These are phyloP conservation scores for Nerophis lumbriciformis DNA, from an alignment of 2,113 vertebrate species.

Conservation along the genomic window DNA sequence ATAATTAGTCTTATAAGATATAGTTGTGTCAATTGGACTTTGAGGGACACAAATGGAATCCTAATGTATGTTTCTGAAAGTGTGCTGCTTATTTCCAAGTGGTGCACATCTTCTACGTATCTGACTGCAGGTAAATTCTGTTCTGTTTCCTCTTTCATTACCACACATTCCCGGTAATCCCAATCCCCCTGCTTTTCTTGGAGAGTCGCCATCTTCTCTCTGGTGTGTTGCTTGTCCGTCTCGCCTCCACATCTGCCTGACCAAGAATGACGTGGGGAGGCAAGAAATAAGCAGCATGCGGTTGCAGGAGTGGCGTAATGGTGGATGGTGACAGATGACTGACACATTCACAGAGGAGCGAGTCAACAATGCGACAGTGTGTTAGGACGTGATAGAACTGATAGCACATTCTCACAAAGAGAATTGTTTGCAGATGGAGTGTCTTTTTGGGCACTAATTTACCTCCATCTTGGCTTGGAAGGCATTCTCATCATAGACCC, in stretches of 20 bases:
- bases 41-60: no score
- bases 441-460: constrained; percentile 43
- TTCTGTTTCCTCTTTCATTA: constrained; percentile 13
- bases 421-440: constrained; percentile 27
- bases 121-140: not conserved
- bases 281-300: not conserved
- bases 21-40: no score
- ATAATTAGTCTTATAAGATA: no score
- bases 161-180: constrained; percentile 39
- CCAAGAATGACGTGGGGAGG: constrained; percentile 50
- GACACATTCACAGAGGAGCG: constrained; percentile 54
- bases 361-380: constrained; percentile 44
- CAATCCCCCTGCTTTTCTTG: constrained; percentile 19
- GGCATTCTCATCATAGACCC: constrained; percentile 6
- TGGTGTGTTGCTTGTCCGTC: not conserved
- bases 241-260: constrained; percentile 33
- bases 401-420: not conserved
- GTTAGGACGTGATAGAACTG: constrained; percentile 27
- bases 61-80: no score
- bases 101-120: constrained; percentile 7
- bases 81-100: not conserved
- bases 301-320: constrained; percentile 30
- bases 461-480: constrained; percentile 20
- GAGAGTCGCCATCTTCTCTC: constrained; percentile 28
- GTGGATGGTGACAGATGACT: constrained; percentile 40